Evolutionary conservation across 2,113 vertebrate genomes (phyloP), one percentile per base, ranked within the genome.

Genomic region (Microcebus lehilahytsara): DNA sequence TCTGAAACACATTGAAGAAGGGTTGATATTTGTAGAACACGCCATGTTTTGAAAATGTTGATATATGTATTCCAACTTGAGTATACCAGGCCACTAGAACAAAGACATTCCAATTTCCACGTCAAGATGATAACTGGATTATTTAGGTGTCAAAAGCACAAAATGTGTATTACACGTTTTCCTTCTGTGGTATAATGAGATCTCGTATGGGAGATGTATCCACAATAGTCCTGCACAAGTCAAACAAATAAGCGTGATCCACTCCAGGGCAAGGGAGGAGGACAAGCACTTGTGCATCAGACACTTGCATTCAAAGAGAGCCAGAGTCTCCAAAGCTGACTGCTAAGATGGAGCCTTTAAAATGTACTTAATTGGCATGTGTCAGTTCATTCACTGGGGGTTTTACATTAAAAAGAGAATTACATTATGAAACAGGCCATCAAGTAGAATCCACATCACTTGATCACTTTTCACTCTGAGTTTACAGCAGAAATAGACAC

Each of bases 61-160:
- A 51, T 96, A 12, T 89, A 32, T 93, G 46, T 93, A 91, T 96
- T 95, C 95, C 89, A 92, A 91, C 0, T 0, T 77, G 40, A 97
- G 81, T 25, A 49, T 77, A 62, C 75, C 67, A 66, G 81, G 42
- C 12, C 0, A 30, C 64, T 0, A 13, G 94, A 96, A 90, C 89
- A 79, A 92, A 95, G 90, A 60, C 0, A 0, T 93, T 96, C 71
- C 67, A 62, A 34, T 78, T 95, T 90, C 80, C 88, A n/a, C 58
- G 93, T 95, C 97, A 97, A 85, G 93, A 49, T 8, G 58, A 97
- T 89, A 93, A 95, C 85, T 69, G 92, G 69, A 89, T 97, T 0
- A 0, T 95, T 96, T 92, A 84, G 66, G 0, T 93, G 85, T 91
- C 91, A 87, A 51, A 93, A 96, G 79, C 12, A 37, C 86, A 95